phyloP scores from a whole-genome alignment of 2,797 vertebrate species.

The Sebastes steindachneri region DNA sequence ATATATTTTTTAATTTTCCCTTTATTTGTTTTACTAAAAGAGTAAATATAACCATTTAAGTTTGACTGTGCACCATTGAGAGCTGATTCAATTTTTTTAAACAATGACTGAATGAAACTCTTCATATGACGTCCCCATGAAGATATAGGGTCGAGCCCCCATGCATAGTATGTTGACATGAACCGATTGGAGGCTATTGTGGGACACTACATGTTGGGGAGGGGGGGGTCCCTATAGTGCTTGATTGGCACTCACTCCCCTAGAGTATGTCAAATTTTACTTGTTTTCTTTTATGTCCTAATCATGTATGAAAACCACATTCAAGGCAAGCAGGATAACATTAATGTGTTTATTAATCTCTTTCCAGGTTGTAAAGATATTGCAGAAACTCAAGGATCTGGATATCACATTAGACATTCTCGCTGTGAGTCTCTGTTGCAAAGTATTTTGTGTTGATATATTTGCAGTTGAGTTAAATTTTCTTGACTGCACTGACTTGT shows the following conservation, averaged over 20 bases:
- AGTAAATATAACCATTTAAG: background rate
- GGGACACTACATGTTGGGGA: slow-evolving; percentile 23
- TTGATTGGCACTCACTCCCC: slow-evolving; percentile 62
- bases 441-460: background rate
- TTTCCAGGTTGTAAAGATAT: slow-evolving; percentile 84
- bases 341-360: slow-evolving; percentile 26
- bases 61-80: background rate
- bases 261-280: slow-evolving; percentile 58
- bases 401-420: slow-evolving; percentile 88
- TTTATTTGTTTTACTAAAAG: background rate
- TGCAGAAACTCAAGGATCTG: slow-evolving; percentile 86
- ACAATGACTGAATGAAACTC: background rate
- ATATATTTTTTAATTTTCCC: too few relatives aligned
- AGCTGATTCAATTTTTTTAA: background rate
- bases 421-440: slow-evolving; percentile 79
- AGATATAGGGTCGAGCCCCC: background rate
- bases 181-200: slow-evolving; percentile 40
- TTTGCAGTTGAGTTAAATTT: background rate
- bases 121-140: background rate
- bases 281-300: background rate
- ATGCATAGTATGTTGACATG: slow-evolving; percentile 46
- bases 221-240: background rate
- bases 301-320: background rate
- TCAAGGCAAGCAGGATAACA: background rate
- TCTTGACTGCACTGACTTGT: background rate